phyloP scores from a whole-genome alignment of 2,797 vertebrate species.

The Anolis apletophallus region DNA sequence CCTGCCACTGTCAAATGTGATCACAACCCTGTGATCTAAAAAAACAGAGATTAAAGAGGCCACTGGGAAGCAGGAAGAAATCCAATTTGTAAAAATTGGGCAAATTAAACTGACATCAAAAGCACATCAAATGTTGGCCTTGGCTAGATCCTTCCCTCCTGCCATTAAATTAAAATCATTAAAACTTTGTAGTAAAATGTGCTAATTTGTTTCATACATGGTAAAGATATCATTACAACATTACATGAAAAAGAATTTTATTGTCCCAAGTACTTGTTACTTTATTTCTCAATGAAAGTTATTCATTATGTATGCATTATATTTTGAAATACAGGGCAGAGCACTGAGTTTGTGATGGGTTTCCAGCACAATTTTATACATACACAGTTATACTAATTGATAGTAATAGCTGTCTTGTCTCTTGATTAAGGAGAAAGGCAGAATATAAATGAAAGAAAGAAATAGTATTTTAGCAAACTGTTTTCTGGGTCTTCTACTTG shows the following conservation, averaged over 20 bases:
- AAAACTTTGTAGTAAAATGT: slow-evolving; percentile 24
- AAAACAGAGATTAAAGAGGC: slow-evolving; percentile 57
- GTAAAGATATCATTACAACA: slow-evolving; percentile 3
- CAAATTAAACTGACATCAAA: slow-evolving; percentile 16
- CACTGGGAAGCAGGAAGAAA: slow-evolving; percentile 53
- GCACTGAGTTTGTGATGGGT: not conserved
- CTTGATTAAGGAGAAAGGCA: too few relatives aligned
- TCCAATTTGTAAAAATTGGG: slow-evolving; percentile 52
- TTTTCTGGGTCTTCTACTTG: too few relatives aligned
- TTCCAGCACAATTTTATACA: not conserved
- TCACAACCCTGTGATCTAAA: slow-evolving; percentile 57
- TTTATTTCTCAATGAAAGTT: slow-evolving; percentile 26
- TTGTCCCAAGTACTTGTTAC: slow-evolving; percentile 35
- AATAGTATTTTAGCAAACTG: not conserved
- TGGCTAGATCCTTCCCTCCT: slow-evolving; percentile 1
- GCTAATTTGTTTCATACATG: not conserved
- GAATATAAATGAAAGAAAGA: not conserved
- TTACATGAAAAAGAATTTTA: slow-evolving; percentile 41
- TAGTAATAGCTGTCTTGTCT: too few relatives aligned
- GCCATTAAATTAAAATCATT: slow-evolving; percentile 47
- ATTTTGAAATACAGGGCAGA: slow-evolving; percentile 19
- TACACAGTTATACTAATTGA: not conserved
- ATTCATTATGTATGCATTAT: not conserved
- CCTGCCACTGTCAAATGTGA: slow-evolving; percentile 60
- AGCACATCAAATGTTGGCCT: slow-evolving; percentile 28